Percentiles rank a stretch among this genome's conserved stretches.
These are phyloP conservation scores for Petrophora chlorosata DNA, from an alignment of 2,888 invertebrate genomes.

Conservation along the genomic window DNA sequence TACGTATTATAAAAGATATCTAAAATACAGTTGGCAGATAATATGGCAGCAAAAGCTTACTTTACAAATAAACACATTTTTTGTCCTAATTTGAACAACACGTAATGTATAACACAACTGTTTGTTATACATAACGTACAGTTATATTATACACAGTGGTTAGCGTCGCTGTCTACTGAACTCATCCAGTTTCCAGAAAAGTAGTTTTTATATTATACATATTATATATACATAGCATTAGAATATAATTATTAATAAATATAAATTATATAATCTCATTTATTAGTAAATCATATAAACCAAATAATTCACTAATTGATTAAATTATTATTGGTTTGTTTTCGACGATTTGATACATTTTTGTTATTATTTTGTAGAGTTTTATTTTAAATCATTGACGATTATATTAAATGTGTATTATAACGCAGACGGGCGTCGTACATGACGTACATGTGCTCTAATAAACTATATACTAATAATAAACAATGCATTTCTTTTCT, in stretches of 20 bases:
- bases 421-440: slow-evolving; percentile 32
- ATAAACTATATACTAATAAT: slow-evolving; percentile 36
- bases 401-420: slow-evolving; percentile 26
- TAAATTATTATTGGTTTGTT: slow-evolving; percentile 41
- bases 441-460: slow-evolving; percentile 29
- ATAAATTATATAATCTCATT: slow-evolving; percentile 31
- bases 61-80: no score
- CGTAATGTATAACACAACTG: slow-evolving; percentile 25
- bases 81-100: slow-evolving; percentile 24
- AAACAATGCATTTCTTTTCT: slow-evolving; percentile 22
- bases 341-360: slow-evolving; percentile 25
- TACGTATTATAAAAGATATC: no score
- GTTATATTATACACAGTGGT: background rate
- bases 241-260: slow-evolving; percentile 24
- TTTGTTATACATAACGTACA: no score
- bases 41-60: no score
- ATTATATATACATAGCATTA: slow-evolving; percentile 27
- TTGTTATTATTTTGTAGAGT: slow-evolving; percentile 36
- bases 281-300: slow-evolving; percentile 38
- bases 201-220: slow-evolving; percentile 46
- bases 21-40: no score
- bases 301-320: slow-evolving; percentile 39
- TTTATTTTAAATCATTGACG: slow-evolving; percentile 32
- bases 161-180: slow-evolving; percentile 24
- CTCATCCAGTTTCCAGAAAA: slow-evolving; percentile 11